Conservation (phyloP, 2,113 vertebrate genomes). For the Arothron firmamentum region DNA sequence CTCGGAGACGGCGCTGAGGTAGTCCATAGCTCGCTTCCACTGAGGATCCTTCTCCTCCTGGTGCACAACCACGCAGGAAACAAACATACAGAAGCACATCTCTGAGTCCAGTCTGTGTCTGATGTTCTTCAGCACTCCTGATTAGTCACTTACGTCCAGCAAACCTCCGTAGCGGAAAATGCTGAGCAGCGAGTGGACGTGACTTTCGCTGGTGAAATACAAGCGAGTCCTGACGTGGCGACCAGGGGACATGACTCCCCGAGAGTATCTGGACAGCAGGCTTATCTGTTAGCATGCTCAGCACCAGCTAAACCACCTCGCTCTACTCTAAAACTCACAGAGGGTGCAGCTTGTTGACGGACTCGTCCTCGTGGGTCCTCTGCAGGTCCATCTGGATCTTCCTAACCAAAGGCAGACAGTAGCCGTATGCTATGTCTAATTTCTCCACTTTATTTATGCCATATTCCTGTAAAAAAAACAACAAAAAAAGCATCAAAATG, state of each 20-base stretch:
- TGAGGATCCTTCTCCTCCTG: slow-evolving; percentile 94
- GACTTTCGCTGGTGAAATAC: slow-evolving; percentile 98
- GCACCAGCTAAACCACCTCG: not conserved
- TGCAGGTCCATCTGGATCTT: slow-evolving; percentile 96
- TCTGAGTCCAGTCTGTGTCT: not conserved
- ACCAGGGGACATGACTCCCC: slow-evolving; percentile 93
- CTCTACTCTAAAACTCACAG: slow-evolving; percentile 70
- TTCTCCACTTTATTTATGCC: slow-evolving; percentile 93
- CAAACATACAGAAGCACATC: not conserved
- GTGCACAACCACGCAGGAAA: slow-evolving; percentile 24
- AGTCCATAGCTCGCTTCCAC: slow-evolving; percentile 98
- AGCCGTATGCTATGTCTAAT: slow-evolving; percentile 93
- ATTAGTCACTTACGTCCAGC: slow-evolving; percentile 82
- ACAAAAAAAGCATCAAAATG: not conserved
- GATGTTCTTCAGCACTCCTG: rapidly evolving
- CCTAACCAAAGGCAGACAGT: slow-evolving; percentile 93
- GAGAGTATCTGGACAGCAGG: slow-evolving; percentile 82
- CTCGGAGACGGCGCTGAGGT: slow-evolving; percentile 94
- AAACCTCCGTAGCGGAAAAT: slow-evolving; percentile 94
- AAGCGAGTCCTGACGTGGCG: slow-evolving; percentile 92
- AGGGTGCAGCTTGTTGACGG: slow-evolving; percentile 97
- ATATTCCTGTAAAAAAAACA: slow-evolving; percentile 80
- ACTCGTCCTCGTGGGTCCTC: slow-evolving; percentile 96
- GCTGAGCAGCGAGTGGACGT: slow-evolving; percentile 94
- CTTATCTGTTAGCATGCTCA: not conserved